A percentile compares a stretch with the other conserved stretches of the same genome.
Evolutionary conservation across 2,888 invertebrate species (phyloP).

Genomic region (Drosophila mimetica): DNA sequence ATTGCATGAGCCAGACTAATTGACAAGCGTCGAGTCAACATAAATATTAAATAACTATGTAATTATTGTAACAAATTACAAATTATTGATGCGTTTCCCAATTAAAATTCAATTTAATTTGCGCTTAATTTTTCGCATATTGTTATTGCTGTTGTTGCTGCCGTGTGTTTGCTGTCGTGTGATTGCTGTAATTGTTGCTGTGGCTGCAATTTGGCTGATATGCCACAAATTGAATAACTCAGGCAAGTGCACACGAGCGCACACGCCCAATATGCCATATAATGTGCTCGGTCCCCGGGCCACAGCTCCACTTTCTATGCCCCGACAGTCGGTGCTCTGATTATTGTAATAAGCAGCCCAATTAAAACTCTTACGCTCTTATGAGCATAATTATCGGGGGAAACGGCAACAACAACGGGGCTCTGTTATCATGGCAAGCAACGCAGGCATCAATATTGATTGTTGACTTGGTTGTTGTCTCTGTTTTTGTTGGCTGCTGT

Average conservation of each 20-base stretch:
- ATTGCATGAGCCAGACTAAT: conserved; percentile 63
- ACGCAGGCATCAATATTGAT: conserved; percentile 26
- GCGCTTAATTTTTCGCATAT: conserved; percentile 30
- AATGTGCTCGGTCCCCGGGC: conserved; percentile 4
- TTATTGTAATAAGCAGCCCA: conserved; percentile 63
- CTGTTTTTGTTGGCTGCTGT: conserved; percentile 22
- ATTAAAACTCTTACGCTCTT: conserved; percentile 67
- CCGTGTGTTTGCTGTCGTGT: conserved; percentile 28
- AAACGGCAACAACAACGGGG: not conserved
- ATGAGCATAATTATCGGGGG: conserved; percentile 57
- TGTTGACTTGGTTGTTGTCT: conserved; percentile 24
- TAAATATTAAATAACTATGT: conserved; percentile 66
- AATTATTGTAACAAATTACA: conserved; percentile 60
- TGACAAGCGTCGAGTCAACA: conserved; percentile 57
- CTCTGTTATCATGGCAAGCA: conserved; percentile 8
- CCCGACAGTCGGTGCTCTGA: conserved; percentile 48
- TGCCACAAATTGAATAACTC: conserved; percentile 54
- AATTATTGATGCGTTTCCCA: conserved; percentile 65
- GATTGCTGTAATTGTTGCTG: conserved; percentile 41
- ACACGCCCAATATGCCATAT: conserved; percentile 25
- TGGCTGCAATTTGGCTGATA: conserved; percentile 46
- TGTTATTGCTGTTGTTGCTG: conserved; percentile 22
- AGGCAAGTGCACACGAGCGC: conserved; percentile 56
- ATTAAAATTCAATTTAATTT: conserved; percentile 71
- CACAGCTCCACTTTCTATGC: conserved; percentile 11